Evolutionary conservation across 1,140 invertebrate genomes (phyloP).

Genomic region (Drosophila tsacasi): DNA sequence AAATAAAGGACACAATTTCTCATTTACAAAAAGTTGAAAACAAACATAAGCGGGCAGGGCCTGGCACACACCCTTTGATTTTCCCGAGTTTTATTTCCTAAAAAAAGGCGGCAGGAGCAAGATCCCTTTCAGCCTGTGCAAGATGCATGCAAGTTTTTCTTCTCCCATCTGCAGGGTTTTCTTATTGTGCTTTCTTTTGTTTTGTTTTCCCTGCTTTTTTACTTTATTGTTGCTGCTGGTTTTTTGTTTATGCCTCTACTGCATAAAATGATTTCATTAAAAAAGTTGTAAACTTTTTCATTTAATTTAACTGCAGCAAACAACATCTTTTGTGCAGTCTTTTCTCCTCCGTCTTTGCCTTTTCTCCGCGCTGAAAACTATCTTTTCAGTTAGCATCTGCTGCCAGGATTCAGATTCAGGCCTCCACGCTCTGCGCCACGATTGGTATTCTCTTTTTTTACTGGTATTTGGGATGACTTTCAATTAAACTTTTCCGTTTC

Average conservation of each 20-base stretch:
- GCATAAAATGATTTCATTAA: constrained; percentile 83
- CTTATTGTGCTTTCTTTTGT: constrained; percentile 56
- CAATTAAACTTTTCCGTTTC: constrained; percentile 79
- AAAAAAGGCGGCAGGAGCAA: constrained; percentile 8
- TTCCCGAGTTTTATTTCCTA: constrained; percentile 2
- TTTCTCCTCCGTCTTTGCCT: constrained; percentile 22
- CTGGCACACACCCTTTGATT: constrained; percentile 35
- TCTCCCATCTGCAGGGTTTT: constrained; percentile 32
- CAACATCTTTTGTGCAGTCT: constrained; percentile 75
- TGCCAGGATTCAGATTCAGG: constrained; percentile 23
- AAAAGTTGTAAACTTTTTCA: constrained; percentile 84
- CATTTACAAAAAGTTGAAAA: constrained; percentile 55
- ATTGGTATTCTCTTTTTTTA: constrained; percentile 4
- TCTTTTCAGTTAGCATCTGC: constrained; percentile 55
- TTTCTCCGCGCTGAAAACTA: constrained; percentile 26
- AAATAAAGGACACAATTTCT: constrained; percentile 64
- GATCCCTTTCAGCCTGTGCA: constrained; percentile 48
- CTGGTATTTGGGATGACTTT: constrained; percentile 41
- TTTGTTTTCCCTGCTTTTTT: constrained; percentile 60
- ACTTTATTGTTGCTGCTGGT: constrained; percentile 10
- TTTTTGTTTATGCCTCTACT: constrained; percentile 75
- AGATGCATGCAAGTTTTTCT: constrained; percentile 75
- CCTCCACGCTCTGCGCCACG: background rate
- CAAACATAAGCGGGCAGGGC: constrained; percentile 40
- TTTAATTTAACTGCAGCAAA: constrained; percentile 81